These are phyloP conservation scores for Pogonus chalceus DNA, from an alignment of 1,140 invertebrate genomes.

Conservation along the genomic window DNA sequence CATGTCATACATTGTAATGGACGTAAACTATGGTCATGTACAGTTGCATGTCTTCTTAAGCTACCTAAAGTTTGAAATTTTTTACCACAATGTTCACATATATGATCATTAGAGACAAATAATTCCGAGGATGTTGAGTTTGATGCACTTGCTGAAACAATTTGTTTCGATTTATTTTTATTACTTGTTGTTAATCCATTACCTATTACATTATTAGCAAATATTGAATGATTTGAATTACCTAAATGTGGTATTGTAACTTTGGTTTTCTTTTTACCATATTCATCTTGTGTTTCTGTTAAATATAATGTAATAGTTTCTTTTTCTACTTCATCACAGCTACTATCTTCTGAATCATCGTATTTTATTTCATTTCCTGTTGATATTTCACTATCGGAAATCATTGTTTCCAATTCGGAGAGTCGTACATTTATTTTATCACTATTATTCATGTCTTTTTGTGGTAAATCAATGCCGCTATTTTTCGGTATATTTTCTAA, in stretches of 20 bases:
- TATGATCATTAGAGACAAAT: too few relatives aligned
- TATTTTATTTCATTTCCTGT: too few relatives aligned
- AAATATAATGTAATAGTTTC: neutral
- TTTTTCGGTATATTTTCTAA: neutral
- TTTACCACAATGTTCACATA: neutral
- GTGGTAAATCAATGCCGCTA: neutral
- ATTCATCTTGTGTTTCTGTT: neutral
- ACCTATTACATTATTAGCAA: too few relatives aligned
- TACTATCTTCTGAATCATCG: too few relatives aligned
- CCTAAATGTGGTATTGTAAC: neutral
- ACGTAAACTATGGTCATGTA: neutral
- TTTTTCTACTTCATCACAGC: neutral
- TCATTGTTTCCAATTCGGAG: neutral
- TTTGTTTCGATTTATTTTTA: too few relatives aligned
- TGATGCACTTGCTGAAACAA: too few relatives aligned
- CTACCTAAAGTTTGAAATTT: neutral
- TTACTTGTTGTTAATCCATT: too few relatives aligned
- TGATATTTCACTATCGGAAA: neutral
- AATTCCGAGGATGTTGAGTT: too few relatives aligned
- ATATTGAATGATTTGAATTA: too few relatives aligned
- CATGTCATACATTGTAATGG: conserved; percentile 10
- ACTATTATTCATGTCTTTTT: neutral
- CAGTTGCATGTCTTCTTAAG: neutral
- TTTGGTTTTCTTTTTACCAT: neutral
- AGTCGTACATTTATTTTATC: neutral